Evolutionary conservation across 2,888 invertebrate genomes (phyloP), one percentile per base, ranked within the genome.

Genomic region (Orthosia gracilis): DNA sequence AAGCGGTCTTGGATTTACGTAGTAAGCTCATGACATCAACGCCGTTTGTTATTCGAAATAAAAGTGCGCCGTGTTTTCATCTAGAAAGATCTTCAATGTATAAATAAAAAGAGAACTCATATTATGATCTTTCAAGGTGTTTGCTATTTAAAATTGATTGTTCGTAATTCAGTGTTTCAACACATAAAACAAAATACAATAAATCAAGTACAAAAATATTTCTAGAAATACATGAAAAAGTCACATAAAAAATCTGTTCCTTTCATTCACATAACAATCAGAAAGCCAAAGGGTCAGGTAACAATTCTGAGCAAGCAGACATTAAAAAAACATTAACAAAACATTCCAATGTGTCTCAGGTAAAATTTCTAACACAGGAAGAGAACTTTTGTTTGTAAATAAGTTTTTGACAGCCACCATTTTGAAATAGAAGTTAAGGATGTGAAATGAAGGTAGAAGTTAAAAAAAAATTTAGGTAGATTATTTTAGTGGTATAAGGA

Each of bases 11-110:
- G 11, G 49, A 65, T 65, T 61, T 66, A 70, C 45, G 57, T 67
- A 69, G 50, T 58, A 65, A 40, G 62, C 13, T 52, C 45, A 26
- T 83, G 87, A 87, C 87, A 80, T 85, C 85, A 85, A 80, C 23
- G 23, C 18, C 13, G 45, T 4, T 70, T 62, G 74, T 76, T 69
- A 62, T 52, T 74, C 49, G 12, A 68, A 80, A 57, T 63, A 76
- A 76, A 70, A 76, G 7, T 76, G 55, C 65, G 65, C 73, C 13
- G 54, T 45, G 26, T 62, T 73, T 73, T 64, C 26, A 70, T 69
- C 82, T 75, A 62, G 84, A 73, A 83, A 40, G 54, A 73, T 80
- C 73, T 13, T 64, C 49, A 13, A 4, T 54, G 49, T 15, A 49
- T 74, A 80, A 9, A 2, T 69, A 50, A 4, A 18, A 15, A 9